phyloP scores from a whole-genome alignment of 2,113 vertebrate genomes.

The Pseudolaguvia tuberculata region DNA sequence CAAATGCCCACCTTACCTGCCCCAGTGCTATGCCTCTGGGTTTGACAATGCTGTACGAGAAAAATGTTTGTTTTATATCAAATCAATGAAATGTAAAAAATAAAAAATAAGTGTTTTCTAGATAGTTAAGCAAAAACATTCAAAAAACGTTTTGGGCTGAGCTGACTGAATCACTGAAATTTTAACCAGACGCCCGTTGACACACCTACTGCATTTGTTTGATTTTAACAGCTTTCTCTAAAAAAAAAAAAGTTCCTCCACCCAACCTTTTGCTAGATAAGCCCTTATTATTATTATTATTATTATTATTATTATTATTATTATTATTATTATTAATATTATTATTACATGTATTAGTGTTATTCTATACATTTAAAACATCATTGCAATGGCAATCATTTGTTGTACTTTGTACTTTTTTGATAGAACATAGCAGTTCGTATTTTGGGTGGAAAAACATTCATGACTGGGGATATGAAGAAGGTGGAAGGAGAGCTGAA shows the following conservation, averaged over 20 bases:
- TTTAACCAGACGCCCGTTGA: too few species aligned
- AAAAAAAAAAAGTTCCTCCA: background rate
- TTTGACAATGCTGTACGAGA: background rate
- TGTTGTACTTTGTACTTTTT: background rate
- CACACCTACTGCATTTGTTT: too few species aligned
- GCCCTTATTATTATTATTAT: background rate
- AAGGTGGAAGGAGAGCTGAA: conserved; percentile 75
- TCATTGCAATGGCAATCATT: background rate
- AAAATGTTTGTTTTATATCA: background rate
- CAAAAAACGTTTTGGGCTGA: background rate
- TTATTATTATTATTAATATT: too few species aligned
- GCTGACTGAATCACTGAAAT: background rate
- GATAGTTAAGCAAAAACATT: too few species aligned
- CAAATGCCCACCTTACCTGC: too few species aligned
- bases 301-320: too few species aligned
- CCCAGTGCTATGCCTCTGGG: too few species aligned
- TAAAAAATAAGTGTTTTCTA: too few species aligned
- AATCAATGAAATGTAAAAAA: too few species aligned
- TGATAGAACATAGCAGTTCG: conserved; percentile 76
- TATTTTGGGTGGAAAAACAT: conserved; percentile 70
- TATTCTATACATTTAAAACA: background rate
- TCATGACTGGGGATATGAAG: conserved; percentile 67
- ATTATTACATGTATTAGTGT: too few species aligned
- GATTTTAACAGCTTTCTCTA: background rate
- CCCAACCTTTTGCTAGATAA: background rate